Evolutionary conservation across 2,888 invertebrate species (phyloP), one percentile per base, ranked within the genome.

Genomic region (Sphaerophoria taeniata): DNA sequence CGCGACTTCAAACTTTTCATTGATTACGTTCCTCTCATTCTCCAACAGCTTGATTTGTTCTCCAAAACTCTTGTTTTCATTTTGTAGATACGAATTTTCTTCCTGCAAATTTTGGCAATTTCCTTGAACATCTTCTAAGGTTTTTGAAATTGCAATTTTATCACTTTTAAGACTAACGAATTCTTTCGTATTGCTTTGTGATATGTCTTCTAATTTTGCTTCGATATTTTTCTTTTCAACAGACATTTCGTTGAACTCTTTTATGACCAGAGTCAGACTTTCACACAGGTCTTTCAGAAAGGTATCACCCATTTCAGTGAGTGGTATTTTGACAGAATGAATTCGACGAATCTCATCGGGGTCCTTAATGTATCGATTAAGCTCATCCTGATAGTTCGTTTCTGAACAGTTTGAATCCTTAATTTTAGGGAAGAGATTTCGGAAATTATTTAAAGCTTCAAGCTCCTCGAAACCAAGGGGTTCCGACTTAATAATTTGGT

Each of bases 1-100:
- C 92, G 90, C 92, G 78, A 93, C 93, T 88, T 93, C 92, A 3
- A 94, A 88, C 55, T 94, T 93, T 14, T 93, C 92, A 88, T 93
- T 93, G 0, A 95, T 90, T 87, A 94, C 93, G 2, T 2, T 3
- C 11, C 70, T 75, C 11, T 70, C 61, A n/a, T 31, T 16, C 86
- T 93, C 93, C 4, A 93, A 93, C 45, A 95, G 90, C 7, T 63
- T 51, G 3, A 60, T 14, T 12, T 47, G 51, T 49, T 74, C 80
- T 31, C 67, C 55, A 0, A 12, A 60, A 2, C 16, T 6, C n/a
- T 70, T 63, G 7, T 49, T 36, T 33, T 74, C 79, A 3, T 56
- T 53, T n/a, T 14, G 14, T 7, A 80, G 43, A 9, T 56, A 43
- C 7, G 87, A 88, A 60, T 89, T 89, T 34, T 89, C 88, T 34